phyloP scores from a whole-genome alignment of 2,888 invertebrate genomes.

The Tetragonula carbonaria region DNA sequence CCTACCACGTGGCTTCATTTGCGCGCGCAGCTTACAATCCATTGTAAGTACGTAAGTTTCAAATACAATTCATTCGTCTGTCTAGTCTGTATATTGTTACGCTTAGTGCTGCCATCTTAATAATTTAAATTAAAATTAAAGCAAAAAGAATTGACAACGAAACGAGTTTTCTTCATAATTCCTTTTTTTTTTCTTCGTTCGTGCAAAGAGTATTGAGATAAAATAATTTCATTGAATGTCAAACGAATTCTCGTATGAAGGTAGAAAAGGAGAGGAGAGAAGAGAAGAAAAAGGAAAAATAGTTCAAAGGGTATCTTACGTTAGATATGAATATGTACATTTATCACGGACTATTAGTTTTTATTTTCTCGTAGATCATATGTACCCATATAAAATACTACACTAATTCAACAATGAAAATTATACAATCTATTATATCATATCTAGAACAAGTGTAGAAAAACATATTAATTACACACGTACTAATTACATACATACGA shows the following conservation, averaged over 20 bases:
- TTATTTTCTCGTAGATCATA: constrained; percentile 27
- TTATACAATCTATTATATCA: constrained; percentile 8
- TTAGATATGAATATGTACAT: constrained; percentile 24
- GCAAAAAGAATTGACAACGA: not conserved
- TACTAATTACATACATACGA: constrained; percentile 7
- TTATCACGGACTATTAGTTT: constrained; percentile 27
- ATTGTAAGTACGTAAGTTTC: constrained; percentile 9
- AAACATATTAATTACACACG: constrained; percentile 1
- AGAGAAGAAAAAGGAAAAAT: not conserved
- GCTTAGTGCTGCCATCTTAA: constrained; percentile 39
- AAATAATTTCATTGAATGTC: not conserved
- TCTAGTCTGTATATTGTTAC: constrained; percentile 4
- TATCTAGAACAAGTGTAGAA: constrained; percentile 21
- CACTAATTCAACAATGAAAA: constrained; percentile 1
- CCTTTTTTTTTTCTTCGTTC: not conserved
- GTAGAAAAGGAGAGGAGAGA: not conserved
- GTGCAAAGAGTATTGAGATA: not conserved
- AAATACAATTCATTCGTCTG: constrained; percentile 8
- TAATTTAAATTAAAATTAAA: constrained; percentile 10
- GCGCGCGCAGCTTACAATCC: constrained; percentile 57
- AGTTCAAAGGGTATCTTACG: constrained; percentile 3
- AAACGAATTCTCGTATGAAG: not conserved
- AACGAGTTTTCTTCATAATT: not conserved
- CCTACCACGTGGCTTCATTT: constrained; percentile 37
- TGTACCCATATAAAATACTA: constrained; percentile 44